These are phyloP conservation scores for Brachypalpus laphriformis DNA, from an alignment of 2,888 invertebrate genomes.

Conservation along the genomic window DNA sequence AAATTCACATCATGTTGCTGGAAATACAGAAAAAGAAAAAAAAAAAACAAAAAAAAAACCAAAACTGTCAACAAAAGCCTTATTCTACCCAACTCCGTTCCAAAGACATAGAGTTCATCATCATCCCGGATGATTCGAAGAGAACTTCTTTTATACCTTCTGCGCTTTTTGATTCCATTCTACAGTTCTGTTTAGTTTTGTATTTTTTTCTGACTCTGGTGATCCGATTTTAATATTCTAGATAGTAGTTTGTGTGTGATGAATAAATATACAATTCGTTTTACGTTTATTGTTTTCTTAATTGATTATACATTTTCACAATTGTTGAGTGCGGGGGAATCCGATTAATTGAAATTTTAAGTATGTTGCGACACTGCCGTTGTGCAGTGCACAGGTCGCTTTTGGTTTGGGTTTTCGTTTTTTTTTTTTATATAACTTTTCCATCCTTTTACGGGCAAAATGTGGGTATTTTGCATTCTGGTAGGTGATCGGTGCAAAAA, in stretches of 20 bases:
- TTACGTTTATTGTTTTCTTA: constrained; percentile 81
- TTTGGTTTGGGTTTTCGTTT: constrained; percentile 29
- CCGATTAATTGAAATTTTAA: constrained; percentile 70
- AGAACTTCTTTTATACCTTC: constrained; percentile 46
- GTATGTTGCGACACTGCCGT: constrained; percentile 41
- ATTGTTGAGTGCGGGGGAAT: constrained; percentile 52
- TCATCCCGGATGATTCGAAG: constrained; percentile 67
- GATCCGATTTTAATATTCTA: constrained; percentile 83
- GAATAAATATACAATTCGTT: constrained; percentile 72
- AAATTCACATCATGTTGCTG: constrained; percentile 72
- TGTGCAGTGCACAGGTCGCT: constrained; percentile 54
- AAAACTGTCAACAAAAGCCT: constrained; percentile 70
- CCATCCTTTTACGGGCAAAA: constrained; percentile 54
- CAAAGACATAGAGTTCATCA: constrained; percentile 65
- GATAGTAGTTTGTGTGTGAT: constrained; percentile 78
- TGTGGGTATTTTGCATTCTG: constrained; percentile 62
- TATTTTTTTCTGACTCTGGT: constrained; percentile 75
- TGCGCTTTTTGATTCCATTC: constrained; percentile 75
- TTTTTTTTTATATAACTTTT: neutral
- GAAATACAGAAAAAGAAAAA: constrained; percentile 30
- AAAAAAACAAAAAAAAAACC: constrained; percentile 42
- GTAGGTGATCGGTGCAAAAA: constrained; percentile 67
- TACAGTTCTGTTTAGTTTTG: constrained; percentile 2
- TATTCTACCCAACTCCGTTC: constrained; percentile 36
- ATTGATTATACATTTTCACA: constrained; percentile 77